Percentiles rank a stretch among this genome's conserved stretches.
phyloP scores from a whole-genome alignment of 2,888 invertebrate genomes.

The Resseliella maxima region DNA sequence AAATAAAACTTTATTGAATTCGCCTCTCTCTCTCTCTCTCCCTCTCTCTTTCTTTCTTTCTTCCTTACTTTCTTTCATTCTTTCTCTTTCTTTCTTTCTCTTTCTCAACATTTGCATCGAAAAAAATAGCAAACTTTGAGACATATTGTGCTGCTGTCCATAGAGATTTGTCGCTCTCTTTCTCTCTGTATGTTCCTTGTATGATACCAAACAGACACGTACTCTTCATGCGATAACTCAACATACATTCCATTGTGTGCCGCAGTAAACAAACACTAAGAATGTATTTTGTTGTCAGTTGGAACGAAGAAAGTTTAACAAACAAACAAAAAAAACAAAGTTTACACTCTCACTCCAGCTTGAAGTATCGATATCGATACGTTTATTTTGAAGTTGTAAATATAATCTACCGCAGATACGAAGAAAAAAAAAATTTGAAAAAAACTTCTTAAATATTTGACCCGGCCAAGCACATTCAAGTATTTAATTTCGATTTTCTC shows the following conservation, averaged over 20 bases:
- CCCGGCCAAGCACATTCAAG: not conserved
- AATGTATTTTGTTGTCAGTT: not conserved
- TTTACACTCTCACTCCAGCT: not conserved
- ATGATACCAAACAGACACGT: not conserved
- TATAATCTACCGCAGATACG: not conserved
- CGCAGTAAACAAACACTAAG: not conserved
- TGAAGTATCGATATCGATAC: conserved; percentile 27
- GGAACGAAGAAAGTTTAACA: not conserved
- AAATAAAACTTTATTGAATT: conserved; percentile 48
- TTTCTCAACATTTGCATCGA: not conserved
- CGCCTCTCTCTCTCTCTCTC: too few relatives aligned
- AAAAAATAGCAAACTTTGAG: not conserved
- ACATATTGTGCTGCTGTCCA: conserved; percentile 29
- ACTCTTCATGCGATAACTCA: not conserved
- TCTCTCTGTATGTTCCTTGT: not conserved
- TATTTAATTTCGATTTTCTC: not conserved
- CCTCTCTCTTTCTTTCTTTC: too few relatives aligned
- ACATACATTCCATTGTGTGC: not conserved
- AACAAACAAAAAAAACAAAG: not conserved
- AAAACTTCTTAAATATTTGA: not conserved
- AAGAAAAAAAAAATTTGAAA: not conserved
- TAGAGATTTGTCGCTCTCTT: not conserved
- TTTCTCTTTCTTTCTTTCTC: too few relatives aligned
- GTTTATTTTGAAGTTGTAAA: not conserved
- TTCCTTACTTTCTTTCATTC: too few relatives aligned